phyloP scores from a whole-genome alignment of 2,113 vertebrate species.

The Corvus moneduloides region DNA sequence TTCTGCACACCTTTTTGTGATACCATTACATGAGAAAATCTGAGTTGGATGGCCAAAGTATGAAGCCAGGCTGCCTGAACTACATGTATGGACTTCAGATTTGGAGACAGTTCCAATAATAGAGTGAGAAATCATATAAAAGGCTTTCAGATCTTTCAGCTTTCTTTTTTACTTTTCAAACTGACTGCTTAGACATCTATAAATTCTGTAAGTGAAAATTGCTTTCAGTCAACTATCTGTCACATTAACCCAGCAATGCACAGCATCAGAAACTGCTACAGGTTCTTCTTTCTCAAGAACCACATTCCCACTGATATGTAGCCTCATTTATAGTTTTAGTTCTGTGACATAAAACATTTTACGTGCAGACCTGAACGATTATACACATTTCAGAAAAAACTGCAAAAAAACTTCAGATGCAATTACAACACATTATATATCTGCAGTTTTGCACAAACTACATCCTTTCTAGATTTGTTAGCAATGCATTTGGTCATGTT shows the following conservation, averaged over 20 bases:
- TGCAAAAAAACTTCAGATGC: neutral
- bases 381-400: neutral
- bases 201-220: neutral
- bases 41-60: neutral
- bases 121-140: neutral
- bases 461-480: neutral
- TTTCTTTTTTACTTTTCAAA: conserved; percentile 16
- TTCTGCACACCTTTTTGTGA: neutral
- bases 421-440: neutral
- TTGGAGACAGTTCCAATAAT: neutral
- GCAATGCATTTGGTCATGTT: neutral
- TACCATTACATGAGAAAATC: neutral
- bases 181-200: neutral
- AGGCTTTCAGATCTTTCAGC: neutral
- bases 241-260: neutral
- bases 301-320: neutral
- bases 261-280: neutral
- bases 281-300: neutral
- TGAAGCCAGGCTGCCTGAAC: neutral
- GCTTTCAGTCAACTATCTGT: neutral
- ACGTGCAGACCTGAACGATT: neutral
- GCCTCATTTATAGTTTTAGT: neutral
- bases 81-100: neutral
- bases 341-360: neutral
- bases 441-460: neutral